Conservation (phyloP, 2,888 invertebrate species). For the Tanaodytes sp. region DNA sequence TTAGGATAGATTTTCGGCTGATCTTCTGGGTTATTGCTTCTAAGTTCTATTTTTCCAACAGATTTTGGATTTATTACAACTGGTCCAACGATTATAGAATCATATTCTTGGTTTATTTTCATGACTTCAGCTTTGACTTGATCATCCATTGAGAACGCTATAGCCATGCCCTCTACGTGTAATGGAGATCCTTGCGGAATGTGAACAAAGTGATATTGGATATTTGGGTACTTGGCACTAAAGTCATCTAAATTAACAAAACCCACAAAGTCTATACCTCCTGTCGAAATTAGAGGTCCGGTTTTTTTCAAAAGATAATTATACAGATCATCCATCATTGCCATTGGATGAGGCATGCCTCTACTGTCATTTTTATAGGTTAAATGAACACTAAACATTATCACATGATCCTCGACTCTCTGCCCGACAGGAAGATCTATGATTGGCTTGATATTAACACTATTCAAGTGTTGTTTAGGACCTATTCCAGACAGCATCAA, state of each 20-base stretch:
- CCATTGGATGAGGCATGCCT: constrained; percentile 1
- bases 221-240: constrained; percentile 75
- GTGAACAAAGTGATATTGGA: constrained; percentile 60
- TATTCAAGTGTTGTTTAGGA: constrained; percentile 74
- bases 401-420: constrained; percentile 76
- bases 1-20: constrained; percentile 75
- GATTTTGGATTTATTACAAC: constrained; percentile 74
- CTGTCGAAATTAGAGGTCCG: constrained; percentile 66
- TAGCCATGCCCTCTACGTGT: constrained; percentile 22
- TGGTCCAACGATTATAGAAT: constrained; percentile 59
- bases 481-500: constrained; percentile 81
- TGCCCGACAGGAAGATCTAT: constrained; percentile 75
- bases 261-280: constrained; percentile 74
- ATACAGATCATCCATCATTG: constrained; percentile 60
- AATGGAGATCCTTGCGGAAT: constrained; percentile 26
- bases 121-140: constrained; percentile 59
- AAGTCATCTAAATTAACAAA: constrained; percentile 75
- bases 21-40: constrained; percentile 74
- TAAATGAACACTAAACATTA: constrained; percentile 60
- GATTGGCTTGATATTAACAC: constrained; percentile 72
- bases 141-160: constrained; percentile 48
- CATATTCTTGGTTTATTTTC: constrained; percentile 58
- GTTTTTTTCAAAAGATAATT: constrained; percentile 72
- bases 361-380: constrained; percentile 53
- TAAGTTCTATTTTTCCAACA: constrained; percentile 72